Conservation (phyloP, 2,888 invertebrate species). For the Rotaria macrura region DNA sequence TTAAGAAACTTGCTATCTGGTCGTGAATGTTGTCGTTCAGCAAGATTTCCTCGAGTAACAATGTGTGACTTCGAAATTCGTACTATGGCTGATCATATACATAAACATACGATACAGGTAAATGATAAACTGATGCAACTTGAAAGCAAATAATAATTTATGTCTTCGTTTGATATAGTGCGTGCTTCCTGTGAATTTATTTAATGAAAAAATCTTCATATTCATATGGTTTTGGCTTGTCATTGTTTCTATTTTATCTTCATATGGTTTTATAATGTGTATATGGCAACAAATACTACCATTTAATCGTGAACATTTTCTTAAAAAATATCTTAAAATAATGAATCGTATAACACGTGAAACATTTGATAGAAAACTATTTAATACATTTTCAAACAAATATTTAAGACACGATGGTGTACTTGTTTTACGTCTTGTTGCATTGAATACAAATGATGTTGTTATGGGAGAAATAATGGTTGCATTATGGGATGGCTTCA, state of each 20-base stretch:
- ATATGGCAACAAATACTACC: constrained; percentile 30
- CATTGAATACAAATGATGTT: constrained; percentile 31
- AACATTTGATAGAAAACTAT: constrained; percentile 33
- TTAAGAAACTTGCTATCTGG: constrained; percentile 24
- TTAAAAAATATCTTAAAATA: constrained; percentile 33
- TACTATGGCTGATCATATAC: constrained; percentile 32
- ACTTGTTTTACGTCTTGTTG: constrained; percentile 27
- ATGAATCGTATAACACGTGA: constrained; percentile 32
- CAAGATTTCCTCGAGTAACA: constrained; percentile 33
- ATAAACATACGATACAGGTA: constrained; percentile 34
- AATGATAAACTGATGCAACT: too few species aligned
- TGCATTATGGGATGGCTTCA: constrained; percentile 32
- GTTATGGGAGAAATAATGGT: constrained; percentile 33
- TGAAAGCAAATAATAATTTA: too few species aligned
- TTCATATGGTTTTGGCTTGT: constrained; percentile 34
- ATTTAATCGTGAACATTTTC: constrained; percentile 28
- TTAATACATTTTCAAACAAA: constrained; percentile 25
- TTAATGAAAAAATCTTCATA: constrained; percentile 34
- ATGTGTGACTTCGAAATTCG: constrained; percentile 36
- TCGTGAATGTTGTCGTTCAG: constrained; percentile 22
- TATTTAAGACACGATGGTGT: constrained; percentile 29
- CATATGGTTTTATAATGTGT: constrained; percentile 30
- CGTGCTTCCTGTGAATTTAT: constrained; percentile 35
- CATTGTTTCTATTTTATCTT: constrained; percentile 26
- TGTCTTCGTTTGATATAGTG: constrained; percentile 34